Conservation (phyloP, 2,888 invertebrate species). For the Prosopocoilus inquinatus region DNA sequence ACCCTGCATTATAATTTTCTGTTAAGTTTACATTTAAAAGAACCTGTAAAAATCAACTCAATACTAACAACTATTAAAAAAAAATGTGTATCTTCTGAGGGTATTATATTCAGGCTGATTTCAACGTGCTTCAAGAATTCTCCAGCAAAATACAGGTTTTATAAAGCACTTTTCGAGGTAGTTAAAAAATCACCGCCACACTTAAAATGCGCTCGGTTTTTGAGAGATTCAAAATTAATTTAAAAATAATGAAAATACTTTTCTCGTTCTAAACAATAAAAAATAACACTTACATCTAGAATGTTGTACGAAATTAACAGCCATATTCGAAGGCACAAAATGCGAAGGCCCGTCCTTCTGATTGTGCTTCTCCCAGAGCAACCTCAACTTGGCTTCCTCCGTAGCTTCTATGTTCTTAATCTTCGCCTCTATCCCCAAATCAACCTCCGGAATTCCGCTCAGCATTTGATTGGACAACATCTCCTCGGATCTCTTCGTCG, state of each 20-base stretch:
- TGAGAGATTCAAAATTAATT: too few species aligned
- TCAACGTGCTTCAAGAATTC: too few species aligned
- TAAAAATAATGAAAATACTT: not conserved
- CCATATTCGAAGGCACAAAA: slow-evolving; percentile 97
- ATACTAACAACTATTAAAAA: too few species aligned
- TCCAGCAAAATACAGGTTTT: too few species aligned
- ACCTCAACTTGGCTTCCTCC: slow-evolving; percentile 93
- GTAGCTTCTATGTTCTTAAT: slow-evolving; percentile 99
- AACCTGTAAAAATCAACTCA: too few species aligned
- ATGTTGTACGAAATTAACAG: slow-evolving; percentile 97
- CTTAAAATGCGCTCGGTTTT: too few species aligned
- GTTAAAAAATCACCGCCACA: too few species aligned
- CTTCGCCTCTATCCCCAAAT: slow-evolving; percentile 98
- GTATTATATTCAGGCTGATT: too few species aligned
- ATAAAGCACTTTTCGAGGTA: too few species aligned
- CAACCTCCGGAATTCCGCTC: slow-evolving; percentile 98
- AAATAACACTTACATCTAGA: slow-evolving; percentile 74
- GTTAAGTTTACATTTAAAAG: too few species aligned
- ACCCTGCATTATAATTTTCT: too few species aligned
- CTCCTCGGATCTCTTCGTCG: slow-evolving; percentile 90
- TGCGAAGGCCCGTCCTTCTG: slow-evolving; percentile 92
- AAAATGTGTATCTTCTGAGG: too few species aligned
- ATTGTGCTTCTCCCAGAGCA: slow-evolving; percentile 84
- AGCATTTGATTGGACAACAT: slow-evolving; percentile 99
- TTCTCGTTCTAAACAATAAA: not conserved